Base-by-base conservation (phyloP, 2,888 invertebrate genomes). In the Baronia brevicornis region DNA sequence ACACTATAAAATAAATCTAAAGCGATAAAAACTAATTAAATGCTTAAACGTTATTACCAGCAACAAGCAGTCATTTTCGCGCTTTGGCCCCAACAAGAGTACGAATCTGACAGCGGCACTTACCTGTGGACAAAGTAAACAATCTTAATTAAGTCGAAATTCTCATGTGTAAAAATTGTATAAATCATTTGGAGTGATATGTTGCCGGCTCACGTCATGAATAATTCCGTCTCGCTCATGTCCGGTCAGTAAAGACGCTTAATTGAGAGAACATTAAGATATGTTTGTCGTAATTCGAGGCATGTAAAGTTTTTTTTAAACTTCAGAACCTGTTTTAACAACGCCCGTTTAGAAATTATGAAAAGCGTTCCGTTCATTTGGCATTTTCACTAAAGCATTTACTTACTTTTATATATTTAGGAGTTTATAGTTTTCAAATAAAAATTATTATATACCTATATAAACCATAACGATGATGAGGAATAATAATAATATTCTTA, bases 251-350 rank as follows among this genome's bases (percentile, higher is more conserved):
- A 68, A 67, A 68, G 65, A 64, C 56, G 56, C 64, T 73, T 79
- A 78, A 78, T 79, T 78, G 74, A 77, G 70, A 69, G 72, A 70
- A 66, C 69, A 70, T 61, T 60, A 64, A 49, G 47, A 68, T 46
- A 51, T 44, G 65, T 67, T 60, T 63, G 61, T 61, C 64, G 61
- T 62, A 65, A 61, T 61, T 53, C 55, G 55, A 57, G 54, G 54
- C 66, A 71, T 70, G 74, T 73, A 70, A 75, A 68, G 51, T 64
- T 71, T 68, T 64, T 66, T 36, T n/a, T 25, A 31, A 36, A 36
- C 14, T 13, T 6, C 30, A 15, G 58, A 60, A 65, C 48, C 41
- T 38, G 51, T 56, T 60, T 52, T 36, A 38, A 46, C 38, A 46
- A 35, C 34, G 37, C 45, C 43, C 28, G 43, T 46, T 57, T 51